phyloP scores from a whole-genome alignment of 1,140 invertebrate genomes.

The Meloidogyne chitwoodi region DNA sequence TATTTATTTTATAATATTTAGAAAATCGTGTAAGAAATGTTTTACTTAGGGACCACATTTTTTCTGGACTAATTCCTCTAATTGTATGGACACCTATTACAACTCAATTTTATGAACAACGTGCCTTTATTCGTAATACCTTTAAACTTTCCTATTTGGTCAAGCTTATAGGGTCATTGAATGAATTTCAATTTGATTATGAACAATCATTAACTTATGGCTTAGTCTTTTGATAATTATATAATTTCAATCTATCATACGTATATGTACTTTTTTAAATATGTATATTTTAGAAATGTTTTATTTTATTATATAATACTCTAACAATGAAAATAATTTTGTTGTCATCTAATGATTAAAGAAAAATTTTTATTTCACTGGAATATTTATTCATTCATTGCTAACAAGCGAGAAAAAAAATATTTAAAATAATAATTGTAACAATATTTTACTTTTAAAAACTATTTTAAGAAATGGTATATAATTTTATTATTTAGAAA shows the following conservation, averaged over 20 bases:
- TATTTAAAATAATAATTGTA: too few relatives aligned
- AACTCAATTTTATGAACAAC: constrained; percentile 87
- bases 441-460: too few relatives aligned
- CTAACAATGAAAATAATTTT: too few relatives aligned
- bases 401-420: too few relatives aligned
- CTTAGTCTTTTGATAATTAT: constrained; percentile 64
- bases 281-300: background rate
- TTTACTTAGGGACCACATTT: constrained; percentile 75
- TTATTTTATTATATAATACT: too few relatives aligned
- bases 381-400: too few relatives aligned
- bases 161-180: constrained; percentile 83
- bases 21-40: background rate
- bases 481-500: too few relatives aligned
- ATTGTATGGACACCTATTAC: constrained; percentile 81
- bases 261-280: constrained; percentile 14
- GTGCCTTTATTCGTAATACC: constrained; percentile 82
- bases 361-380: too few relatives aligned
- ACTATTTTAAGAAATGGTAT: too few relatives aligned
- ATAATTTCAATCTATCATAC: background rate
- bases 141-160: constrained; percentile 79
- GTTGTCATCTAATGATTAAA: too few relatives aligned
- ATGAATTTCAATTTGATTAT: constrained; percentile 84
- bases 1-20: constrained; percentile 9
- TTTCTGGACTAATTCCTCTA: constrained; percentile 80
- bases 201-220: constrained; percentile 91